These are phyloP conservation scores for Schizaphis graminum DNA, from an alignment of 2,888 invertebrate species.

Conservation along the genomic window DNA sequence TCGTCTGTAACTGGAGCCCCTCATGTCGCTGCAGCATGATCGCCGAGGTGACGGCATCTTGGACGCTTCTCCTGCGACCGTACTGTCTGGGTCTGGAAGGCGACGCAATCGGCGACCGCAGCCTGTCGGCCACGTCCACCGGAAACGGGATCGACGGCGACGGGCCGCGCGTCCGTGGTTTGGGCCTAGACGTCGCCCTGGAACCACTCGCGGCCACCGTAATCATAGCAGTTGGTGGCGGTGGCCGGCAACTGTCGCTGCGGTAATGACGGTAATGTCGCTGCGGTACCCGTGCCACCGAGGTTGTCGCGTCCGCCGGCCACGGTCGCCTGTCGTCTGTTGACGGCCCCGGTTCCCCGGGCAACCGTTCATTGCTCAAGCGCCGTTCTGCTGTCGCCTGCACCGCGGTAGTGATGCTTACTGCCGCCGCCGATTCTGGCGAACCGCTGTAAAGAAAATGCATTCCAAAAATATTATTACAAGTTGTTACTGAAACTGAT, in stretches of 20 bases:
- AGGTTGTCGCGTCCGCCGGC: conserved; percentile 27
- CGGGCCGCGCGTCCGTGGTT: not conserved
- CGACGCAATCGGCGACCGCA: not conserved
- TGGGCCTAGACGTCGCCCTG: not conserved
- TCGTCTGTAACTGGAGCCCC: not conserved
- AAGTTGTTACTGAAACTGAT: not conserved
- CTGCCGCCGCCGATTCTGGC: not conserved
- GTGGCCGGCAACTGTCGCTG: not conserved
- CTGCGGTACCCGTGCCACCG: not conserved
- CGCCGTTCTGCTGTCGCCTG: not conserved
- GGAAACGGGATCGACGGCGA: not conserved
- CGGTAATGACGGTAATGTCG: not conserved
- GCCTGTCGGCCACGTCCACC: conserved; percentile 38
- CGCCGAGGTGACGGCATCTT: not conserved
- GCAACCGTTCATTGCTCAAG: conserved; percentile 53
- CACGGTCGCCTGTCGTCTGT: conserved; percentile 52
- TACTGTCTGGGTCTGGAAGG: conserved; percentile 48
- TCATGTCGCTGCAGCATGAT: not conserved
- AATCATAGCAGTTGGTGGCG: conserved; percentile 17
- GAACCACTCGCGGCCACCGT: conserved; percentile 54
- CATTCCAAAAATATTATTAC: not conserved
- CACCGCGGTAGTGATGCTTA: not conserved
- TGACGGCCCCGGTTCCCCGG: conserved; percentile 64
- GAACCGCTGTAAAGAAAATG: not conserved
- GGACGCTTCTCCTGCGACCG: conserved; percentile 54